A percentile compares a stretch with the other conserved stretches of the same genome.
These are phyloP conservation scores for Prochilodus magdalenae DNA, from an alignment of 2,113 vertebrate species.

Conservation along the genomic window DNA sequence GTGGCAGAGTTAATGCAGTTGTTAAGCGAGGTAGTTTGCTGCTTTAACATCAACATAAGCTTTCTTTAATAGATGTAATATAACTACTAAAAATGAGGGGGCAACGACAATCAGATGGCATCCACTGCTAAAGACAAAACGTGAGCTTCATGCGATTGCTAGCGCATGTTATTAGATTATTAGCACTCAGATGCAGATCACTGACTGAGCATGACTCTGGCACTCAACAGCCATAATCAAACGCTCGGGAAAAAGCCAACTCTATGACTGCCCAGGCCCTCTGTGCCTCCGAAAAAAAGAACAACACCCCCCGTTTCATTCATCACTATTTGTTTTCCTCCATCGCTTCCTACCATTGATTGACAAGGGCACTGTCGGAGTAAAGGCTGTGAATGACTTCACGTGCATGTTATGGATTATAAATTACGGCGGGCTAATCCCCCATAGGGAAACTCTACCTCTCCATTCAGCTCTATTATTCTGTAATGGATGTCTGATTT, in stretches of 20 bases:
- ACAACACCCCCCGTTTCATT: slow-evolving; percentile 54
- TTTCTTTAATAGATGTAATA: neutral
- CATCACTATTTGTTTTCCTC: slow-evolving; percentile 59
- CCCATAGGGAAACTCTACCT: slow-evolving; percentile 80
- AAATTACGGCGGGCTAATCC: slow-evolving; percentile 78
- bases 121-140: neutral
- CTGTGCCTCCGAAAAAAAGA: slow-evolving; percentile 27
- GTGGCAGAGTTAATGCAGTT: slow-evolving; percentile 3
- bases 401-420: slow-evolving; percentile 77
- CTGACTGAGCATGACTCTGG: neutral
- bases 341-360: slow-evolving; percentile 63
- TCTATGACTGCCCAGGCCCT: neutral
- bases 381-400: slow-evolving; percentile 63
- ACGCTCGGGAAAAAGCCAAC: neutral
- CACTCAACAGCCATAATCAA: slow-evolving; percentile 22
- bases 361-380: slow-evolving; percentile 74
- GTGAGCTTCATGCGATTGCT: neutral
- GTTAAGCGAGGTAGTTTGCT: slow-evolving; percentile 17
- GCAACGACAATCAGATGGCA: neutral
- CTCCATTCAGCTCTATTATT: slow-evolving; percentile 77
- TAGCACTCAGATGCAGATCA: slow-evolving; percentile 16
- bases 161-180: slow-evolving; percentile 28
- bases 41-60: neutral
- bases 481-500: slow-evolving; percentile 82
- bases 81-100: neutral